A percentile compares a stretch with the other conserved stretches of the same genome.
Conservation (phyloP, 2,888 invertebrate species). For the Conchocele bisecta region DNA sequence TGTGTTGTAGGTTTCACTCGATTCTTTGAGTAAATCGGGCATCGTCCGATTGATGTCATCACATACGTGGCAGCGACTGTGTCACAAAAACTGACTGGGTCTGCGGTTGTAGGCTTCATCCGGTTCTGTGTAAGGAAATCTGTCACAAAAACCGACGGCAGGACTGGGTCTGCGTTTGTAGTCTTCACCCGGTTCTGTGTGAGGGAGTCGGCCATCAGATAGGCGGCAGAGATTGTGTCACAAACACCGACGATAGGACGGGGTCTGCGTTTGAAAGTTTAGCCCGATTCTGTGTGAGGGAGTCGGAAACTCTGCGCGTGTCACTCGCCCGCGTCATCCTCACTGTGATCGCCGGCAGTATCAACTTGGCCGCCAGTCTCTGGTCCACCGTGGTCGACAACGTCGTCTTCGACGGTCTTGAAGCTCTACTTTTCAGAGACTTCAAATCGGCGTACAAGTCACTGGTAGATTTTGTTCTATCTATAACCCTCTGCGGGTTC, state of each 20-base stretch:
- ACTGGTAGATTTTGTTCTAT: conserved; percentile 63
- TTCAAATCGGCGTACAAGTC: conserved; percentile 55
- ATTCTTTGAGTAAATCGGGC: too few species aligned
- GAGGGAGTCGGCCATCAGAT: too few species aligned
- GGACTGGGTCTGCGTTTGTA: too few species aligned
- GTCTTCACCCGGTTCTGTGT: too few species aligned
- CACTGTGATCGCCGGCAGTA: conserved; percentile 67
- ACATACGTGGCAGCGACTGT: too few species aligned
- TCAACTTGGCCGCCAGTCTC: conserved; percentile 54
- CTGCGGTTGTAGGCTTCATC: too few species aligned
- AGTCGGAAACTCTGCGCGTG: conserved; percentile 10
- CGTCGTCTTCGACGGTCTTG: conserved; percentile 36
- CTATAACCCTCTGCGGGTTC: conserved; percentile 59
- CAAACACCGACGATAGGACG: conserved; percentile 39
- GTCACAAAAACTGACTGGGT: too few species aligned
- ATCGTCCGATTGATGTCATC: too few species aligned
- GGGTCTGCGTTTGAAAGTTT: conserved; percentile 19
- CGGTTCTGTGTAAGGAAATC: too few species aligned
- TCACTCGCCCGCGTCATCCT: conserved; percentile 26
- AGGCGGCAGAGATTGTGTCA: too few species aligned
- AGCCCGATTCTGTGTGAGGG: conserved; percentile 1
- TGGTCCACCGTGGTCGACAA: conserved; percentile 15
- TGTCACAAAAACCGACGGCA: too few species aligned
- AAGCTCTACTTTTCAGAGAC: conserved; percentile 40
- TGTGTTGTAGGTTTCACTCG: too few species aligned